Evolutionary conservation across 2,113 vertebrate genomes (phyloP), one percentile per base, ranked within the genome.

Genomic region (Nerophis ophidion): DNA sequence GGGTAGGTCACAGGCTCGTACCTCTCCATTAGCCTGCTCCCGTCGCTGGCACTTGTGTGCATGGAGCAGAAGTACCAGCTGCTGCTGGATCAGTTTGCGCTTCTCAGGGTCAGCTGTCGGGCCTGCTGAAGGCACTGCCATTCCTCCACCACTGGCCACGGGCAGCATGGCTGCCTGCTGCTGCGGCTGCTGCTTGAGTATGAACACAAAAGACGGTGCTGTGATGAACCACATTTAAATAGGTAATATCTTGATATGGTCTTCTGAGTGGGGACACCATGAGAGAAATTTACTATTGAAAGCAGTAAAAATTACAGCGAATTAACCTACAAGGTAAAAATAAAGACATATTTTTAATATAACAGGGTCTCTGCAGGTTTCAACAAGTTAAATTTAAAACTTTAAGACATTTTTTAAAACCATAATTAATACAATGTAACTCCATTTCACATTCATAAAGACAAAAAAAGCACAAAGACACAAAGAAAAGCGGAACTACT

Each of bases 21-120:
- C 93, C 87, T 99, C 97, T 1, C 97, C 97, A 0, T 98, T 99
- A 5, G 94, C 94, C 81, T 98, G 97, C 76, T 99, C 96, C 10
- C 97, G 90, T 56, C 97, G 88, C 90, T 99, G 97, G 87, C 97
- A 99, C 75, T 99, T 99, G 84, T 99, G 97, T 17, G 97, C 97
- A 0, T 99, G 97, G 54, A 99, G 95, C 90, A 99, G 92, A 85
- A 99, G 87, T 50, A 99, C 96, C 91, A 98, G 90, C 90, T 99
- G 97, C 91, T 99, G 97, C 90, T 99, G 97, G 89, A 99, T 99
- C 83, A 99, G 91, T 66, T 99, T 99, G 80, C 96, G 95, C 74
- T 99, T 99, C 87, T 99, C 97, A 0, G 97, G 97, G 61, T 99
- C 97, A 0, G 97, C 96, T 2, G 96, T 98, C 7, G 97, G 96